Conservation (phyloP, 2,113 vertebrate genomes). For the Mesitornis unicolor region DNA sequence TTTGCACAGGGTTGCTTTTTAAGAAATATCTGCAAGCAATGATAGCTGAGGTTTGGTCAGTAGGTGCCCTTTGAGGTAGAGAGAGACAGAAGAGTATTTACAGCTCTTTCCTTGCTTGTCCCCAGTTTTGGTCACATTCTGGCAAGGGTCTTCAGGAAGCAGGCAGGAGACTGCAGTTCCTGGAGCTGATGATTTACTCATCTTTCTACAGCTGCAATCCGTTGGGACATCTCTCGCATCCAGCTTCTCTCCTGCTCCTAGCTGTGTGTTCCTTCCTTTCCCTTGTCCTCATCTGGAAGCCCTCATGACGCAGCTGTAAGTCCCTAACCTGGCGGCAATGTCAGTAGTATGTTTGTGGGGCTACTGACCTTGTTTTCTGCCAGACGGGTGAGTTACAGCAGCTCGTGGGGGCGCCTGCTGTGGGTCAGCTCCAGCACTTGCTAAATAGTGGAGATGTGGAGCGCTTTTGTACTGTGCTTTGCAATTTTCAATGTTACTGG, state of each 20-base stretch:
- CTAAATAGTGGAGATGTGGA: background rate
- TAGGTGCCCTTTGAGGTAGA: background rate
- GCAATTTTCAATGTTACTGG: background rate
- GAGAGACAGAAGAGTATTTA: background rate
- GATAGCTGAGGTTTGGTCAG: background rate
- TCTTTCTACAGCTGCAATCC: background rate
- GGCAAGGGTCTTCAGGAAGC: background rate
- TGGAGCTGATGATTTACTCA: background rate
- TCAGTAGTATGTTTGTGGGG: background rate
- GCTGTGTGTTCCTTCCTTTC: background rate
- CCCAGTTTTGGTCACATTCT: background rate
- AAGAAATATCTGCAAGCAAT: background rate
- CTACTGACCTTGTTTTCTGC: conserved; percentile 35
- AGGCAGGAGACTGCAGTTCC: background rate
- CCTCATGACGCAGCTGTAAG: conserved; percentile 17
- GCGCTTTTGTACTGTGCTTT: background rate
- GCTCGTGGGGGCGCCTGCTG: background rate
- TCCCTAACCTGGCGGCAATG: conserved; percentile 7
- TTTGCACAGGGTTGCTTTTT: background rate
- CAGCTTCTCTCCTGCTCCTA: background rate
- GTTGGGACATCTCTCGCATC: background rate
- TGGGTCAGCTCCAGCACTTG: conserved; percentile 3
- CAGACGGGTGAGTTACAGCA: background rate
- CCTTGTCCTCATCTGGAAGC: background rate
- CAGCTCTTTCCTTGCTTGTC: background rate